Percentiles rank a stretch among this genome's conserved stretches.
Conservation (phyloP, 2,888 invertebrate species). For the Ophion obscuratus region DNA sequence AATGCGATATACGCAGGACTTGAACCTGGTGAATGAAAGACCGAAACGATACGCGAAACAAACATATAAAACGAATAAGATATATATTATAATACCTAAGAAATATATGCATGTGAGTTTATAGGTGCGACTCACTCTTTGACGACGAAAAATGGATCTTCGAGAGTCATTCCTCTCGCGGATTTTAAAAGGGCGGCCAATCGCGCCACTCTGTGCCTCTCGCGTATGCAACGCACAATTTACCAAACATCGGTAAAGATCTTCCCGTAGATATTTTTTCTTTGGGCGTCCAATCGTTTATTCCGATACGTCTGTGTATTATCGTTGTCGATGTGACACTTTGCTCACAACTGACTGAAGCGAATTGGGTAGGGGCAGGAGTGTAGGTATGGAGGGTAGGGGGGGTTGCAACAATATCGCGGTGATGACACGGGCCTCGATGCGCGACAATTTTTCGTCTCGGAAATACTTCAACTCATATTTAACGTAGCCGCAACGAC, state of each 20-base stretch:
- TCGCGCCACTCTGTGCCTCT: conserved; percentile 81
- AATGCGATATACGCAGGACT: too few relatives aligned
- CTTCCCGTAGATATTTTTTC: conserved; percentile 58
- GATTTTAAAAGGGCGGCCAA: conserved; percentile 82
- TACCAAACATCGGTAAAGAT: conserved; percentile 79
- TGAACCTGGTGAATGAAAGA: too few relatives aligned
- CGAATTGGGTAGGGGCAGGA: neutral
- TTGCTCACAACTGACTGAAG: neutral
- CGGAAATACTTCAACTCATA: neutral
- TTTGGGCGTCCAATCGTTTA: neutral
- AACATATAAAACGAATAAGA: neutral
- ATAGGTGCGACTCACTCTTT: conserved; percentile 93
- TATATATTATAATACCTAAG: neutral
- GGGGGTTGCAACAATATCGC: neutral
- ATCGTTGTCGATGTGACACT: neutral
- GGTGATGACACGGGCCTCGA: neutral
- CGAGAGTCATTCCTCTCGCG: conserved; percentile 96
- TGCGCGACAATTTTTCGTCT: neutral
- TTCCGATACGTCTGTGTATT: neutral
- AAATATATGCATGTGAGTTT: neutral
- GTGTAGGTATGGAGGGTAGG: neutral
- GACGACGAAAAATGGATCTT: conserved; percentile 99
- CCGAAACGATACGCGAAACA: neutral
- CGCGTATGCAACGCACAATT: conserved; percentile 75
- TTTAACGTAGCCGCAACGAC: neutral